phyloP scores from a whole-genome alignment of 1,140 invertebrate genomes.

The Phymorhynchus buccinoides region DNA sequence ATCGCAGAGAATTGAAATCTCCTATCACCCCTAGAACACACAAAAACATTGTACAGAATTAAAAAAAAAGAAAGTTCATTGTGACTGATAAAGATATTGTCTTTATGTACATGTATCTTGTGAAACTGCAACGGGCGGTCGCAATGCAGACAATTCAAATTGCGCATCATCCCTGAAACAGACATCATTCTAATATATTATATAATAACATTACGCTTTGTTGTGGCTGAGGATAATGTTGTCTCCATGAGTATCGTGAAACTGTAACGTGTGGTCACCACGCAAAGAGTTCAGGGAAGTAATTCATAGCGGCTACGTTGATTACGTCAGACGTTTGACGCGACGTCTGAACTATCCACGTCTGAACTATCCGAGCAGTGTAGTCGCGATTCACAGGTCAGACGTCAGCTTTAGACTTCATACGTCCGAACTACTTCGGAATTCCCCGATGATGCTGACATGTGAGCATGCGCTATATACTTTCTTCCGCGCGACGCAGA shows the following conservation, averaged over 20 bases:
- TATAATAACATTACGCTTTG: slow-evolving; percentile 75
- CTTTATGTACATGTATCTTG: slow-evolving; percentile 91
- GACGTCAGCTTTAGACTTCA: too few species aligned
- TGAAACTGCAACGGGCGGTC: slow-evolving; percentile 87
- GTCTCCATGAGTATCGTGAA: slow-evolving; percentile 94
- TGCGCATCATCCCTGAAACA: slow-evolving; percentile 51
- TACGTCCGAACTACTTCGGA: too few species aligned
- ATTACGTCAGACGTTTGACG: too few species aligned
- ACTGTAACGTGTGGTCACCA: slow-evolving; percentile 80
- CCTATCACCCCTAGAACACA: slow-evolving; percentile 51
- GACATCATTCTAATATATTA: background rate
- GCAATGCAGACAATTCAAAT: slow-evolving; percentile 45
- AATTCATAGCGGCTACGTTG: too few species aligned
- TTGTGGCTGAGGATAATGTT: slow-evolving; percentile 90
- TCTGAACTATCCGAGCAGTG: too few species aligned
- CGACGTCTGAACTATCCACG: too few species aligned
- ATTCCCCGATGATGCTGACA: too few species aligned
- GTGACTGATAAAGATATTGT: slow-evolving; percentile 90
- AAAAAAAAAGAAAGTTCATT: too few species aligned
- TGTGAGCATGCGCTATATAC: too few species aligned
- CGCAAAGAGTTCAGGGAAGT: slow-evolving; percentile 44
- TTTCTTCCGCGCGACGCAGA: too few species aligned
- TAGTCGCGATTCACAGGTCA: too few species aligned
- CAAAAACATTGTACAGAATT: too few species aligned
- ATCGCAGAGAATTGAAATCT: slow-evolving; percentile 45